A percentile compares a stretch with the other conserved stretches of the same genome.
phyloP scores from a whole-genome alignment of 2,888 invertebrate species.

The Pediacus dermestoides region DNA sequence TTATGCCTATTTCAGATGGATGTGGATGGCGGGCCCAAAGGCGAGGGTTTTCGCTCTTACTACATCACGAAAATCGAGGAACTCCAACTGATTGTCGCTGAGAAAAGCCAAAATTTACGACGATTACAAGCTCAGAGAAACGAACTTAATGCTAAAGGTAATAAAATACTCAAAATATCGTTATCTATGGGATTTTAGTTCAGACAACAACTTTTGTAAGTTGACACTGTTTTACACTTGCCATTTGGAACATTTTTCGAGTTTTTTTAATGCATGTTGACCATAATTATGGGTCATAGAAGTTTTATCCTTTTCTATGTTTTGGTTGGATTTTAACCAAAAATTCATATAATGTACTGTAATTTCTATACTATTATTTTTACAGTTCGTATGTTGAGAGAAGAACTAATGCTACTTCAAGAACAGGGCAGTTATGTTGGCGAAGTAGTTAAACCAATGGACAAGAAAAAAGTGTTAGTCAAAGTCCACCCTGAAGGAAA shows the following conservation, averaged over 20 bases:
- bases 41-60: constrained; percentile 92
- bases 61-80: constrained; percentile 98
- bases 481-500: constrained; percentile 99
- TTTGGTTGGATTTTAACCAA: no score
- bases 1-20: constrained; percentile 60
- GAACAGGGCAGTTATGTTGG: constrained; percentile 99
- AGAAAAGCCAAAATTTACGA: constrained; percentile 94
- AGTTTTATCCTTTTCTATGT: no score
- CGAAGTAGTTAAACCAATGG: constrained; percentile 99
- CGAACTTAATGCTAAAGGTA: constrained; percentile 97
- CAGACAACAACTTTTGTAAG: no score
- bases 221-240: no score
- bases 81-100: constrained; percentile 91
- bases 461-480: constrained; percentile 98
- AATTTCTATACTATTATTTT: constrained; percentile 23
- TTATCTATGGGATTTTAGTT: no score
- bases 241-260: no score
- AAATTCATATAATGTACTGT: no score
- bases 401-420: constrained; percentile 91
- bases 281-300: no score
- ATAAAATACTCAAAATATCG: constrained; percentile 3
- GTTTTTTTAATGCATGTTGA: no score
- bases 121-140: constrained; percentile 97
- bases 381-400: constrained; percentile 91
- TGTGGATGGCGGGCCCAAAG: constrained; percentile 64